Evolutionary conservation across 2,888 invertebrate species (phyloP).

Genomic region (Dryobota labecula): DNA sequence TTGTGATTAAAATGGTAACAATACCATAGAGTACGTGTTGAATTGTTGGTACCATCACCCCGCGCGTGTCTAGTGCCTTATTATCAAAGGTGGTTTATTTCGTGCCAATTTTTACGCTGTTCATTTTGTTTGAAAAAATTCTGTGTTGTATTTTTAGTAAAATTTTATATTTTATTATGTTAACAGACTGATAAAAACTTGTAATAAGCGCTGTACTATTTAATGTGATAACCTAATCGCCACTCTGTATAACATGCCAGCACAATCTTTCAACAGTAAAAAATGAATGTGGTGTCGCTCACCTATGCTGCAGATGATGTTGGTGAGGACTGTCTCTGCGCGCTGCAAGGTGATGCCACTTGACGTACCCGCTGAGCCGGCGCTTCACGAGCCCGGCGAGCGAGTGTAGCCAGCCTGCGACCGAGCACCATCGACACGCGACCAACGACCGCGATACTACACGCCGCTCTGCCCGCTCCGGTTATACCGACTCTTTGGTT

Average conservation of each 20-base stretch:
- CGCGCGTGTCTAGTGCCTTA: too few species aligned
- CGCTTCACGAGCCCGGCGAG: slow-evolving; percentile 93
- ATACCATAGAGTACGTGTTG: too few species aligned
- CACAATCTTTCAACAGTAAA: not conserved
- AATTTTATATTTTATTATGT: too few species aligned
- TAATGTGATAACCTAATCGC: too few species aligned
- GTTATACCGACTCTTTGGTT: slow-evolving; percentile 57
- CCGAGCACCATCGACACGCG: slow-evolving; percentile 63
- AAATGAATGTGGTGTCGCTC: slow-evolving; percentile 17
- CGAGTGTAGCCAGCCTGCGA: slow-evolving; percentile 92
- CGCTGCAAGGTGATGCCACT: slow-evolving; percentile 92
- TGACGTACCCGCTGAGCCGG: slow-evolving; percentile 95
- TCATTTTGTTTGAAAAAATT: too few species aligned
- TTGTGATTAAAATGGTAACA: too few species aligned
- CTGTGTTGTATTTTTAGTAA: too few species aligned
- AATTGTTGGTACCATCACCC: too few species aligned
- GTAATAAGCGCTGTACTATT: too few species aligned
- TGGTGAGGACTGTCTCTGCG: slow-evolving; percentile 73
- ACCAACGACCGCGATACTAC: slow-evolving; percentile 56
- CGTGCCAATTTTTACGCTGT: too few species aligned
- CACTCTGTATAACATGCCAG: not conserved
- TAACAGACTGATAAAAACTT: too few species aligned
- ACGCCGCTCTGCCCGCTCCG: slow-evolving; percentile 73
- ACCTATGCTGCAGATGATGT: slow-evolving; percentile 77
- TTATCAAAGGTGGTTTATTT: too few species aligned